Percentiles rank a stretch among this genome's conserved stretches.
Conservation (phyloP, 2,113 vertebrate genomes). For the Nannobrachium achirus region DNA sequence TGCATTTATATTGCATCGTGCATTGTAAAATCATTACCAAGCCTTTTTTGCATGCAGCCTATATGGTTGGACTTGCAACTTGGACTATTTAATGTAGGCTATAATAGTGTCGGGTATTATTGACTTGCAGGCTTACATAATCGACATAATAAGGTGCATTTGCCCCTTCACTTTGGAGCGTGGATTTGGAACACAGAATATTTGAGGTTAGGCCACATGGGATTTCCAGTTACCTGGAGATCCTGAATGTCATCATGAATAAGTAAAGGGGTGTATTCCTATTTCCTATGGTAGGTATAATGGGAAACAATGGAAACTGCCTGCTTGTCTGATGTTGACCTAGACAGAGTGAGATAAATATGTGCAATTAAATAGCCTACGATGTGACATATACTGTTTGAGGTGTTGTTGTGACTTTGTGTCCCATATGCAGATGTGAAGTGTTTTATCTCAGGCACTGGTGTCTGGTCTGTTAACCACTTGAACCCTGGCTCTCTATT, state of each 20-base stretch:
- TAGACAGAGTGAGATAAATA: too few species aligned
- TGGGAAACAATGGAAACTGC: too few species aligned
- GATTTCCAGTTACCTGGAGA: conserved; percentile 15
- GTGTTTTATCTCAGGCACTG: too few species aligned
- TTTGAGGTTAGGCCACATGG: conserved; percentile 26
- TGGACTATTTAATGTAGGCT: background rate
- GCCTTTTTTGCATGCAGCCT: background rate
- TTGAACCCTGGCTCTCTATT: too few species aligned
- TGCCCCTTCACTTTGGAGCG: conserved; percentile 24
- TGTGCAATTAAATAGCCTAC: too few species aligned
- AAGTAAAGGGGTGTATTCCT: conserved; percentile 58
- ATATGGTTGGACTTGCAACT: background rate
- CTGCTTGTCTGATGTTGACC: too few species aligned
- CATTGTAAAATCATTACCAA: background rate
- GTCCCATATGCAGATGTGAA: too few species aligned
- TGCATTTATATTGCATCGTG: background rate
- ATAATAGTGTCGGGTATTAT: background rate
- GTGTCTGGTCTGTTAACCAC: too few species aligned
- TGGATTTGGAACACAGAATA: background rate
- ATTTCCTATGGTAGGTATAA: too few species aligned
- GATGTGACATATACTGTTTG: too few species aligned
- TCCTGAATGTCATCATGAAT: conserved; percentile 57
- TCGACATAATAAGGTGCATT: background rate
- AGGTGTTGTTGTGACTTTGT: too few species aligned
- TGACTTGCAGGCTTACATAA: background rate